phyloP scores from a whole-genome alignment of 2,113 vertebrate species.

The Urocynchramus pylzowi region DNA sequence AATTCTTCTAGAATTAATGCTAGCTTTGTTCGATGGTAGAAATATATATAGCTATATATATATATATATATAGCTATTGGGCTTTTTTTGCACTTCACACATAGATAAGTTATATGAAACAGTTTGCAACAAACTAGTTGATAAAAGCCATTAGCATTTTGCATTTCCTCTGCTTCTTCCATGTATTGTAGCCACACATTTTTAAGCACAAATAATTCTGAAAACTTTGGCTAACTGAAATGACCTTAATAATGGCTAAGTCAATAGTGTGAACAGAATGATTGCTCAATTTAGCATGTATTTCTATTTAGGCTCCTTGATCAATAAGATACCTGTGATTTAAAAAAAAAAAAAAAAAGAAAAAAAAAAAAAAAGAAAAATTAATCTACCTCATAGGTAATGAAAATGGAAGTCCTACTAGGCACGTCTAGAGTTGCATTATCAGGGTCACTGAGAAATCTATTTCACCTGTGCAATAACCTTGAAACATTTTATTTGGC shows the following conservation, averaged over 20 bases:
- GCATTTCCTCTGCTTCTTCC: not conserved
- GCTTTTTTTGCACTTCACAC: not conserved
- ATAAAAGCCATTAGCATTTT: not conserved
- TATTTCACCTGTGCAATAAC: not conserved
- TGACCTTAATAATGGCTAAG: not conserved
- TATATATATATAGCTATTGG: not conserved
- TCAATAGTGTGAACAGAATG: conserved; percentile 1
- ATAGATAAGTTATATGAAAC: not conserved
- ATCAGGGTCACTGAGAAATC: not conserved
- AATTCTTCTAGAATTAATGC: not conserved
- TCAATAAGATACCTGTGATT: not conserved
- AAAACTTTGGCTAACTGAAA: conserved; percentile 5
- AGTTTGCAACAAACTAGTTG: not conserved
- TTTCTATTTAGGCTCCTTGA: not conserved
- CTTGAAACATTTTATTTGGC: not conserved
- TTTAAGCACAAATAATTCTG: not conserved
- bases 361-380: not conserved
- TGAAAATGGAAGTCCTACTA: not conserved
- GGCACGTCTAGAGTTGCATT: not conserved
- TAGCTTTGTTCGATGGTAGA: not conserved
- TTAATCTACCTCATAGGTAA: not conserved
- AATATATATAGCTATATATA: too few species aligned
- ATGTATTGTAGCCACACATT: not conserved
- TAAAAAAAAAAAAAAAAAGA: not conserved
- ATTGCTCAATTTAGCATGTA: not conserved